These are phyloP conservation scores for Oncopeltus fasciatus DNA, from an alignment of 1,140 invertebrate species.

Conservation along the genomic window DNA sequence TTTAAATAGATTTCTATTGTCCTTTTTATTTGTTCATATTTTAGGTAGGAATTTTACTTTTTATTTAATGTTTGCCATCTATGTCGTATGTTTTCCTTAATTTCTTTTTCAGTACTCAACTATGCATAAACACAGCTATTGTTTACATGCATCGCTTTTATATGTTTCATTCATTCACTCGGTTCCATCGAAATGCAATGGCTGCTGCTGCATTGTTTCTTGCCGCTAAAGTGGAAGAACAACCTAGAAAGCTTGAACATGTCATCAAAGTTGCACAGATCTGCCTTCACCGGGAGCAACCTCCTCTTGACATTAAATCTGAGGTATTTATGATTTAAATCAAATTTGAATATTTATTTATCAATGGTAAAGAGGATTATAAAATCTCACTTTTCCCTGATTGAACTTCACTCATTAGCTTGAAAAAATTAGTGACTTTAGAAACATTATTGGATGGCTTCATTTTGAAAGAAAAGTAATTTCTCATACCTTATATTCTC, in stretches of 20 bases:
- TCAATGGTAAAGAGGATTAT: background rate
- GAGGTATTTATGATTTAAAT: slow-evolving; percentile 37
- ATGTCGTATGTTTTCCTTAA: slow-evolving; percentile 31
- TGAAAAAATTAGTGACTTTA: no score
- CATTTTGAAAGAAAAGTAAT: no score
- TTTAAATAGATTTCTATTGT: no score
- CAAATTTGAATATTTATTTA: background rate
- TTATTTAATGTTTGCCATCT: no score
- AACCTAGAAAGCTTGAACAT: slow-evolving; percentile 89
- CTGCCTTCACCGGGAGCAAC: slow-evolving; percentile 49
- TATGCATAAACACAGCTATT: slow-evolving; percentile 88
- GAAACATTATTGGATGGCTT: no score
- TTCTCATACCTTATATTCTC: no score
- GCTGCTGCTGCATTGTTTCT: slow-evolving; percentile 79
- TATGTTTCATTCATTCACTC: slow-evolving; percentile 79
- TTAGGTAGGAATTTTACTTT: no score
- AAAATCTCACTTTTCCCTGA: no score
- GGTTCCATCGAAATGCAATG: slow-evolving; percentile 69
- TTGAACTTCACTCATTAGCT: no score
- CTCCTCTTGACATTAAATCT: slow-evolving; percentile 49
- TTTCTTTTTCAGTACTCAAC: slow-evolving; percentile 51
- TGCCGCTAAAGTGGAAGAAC: slow-evolving; percentile 93
- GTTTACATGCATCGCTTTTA: slow-evolving; percentile 99
- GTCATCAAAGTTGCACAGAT: slow-evolving; percentile 81
- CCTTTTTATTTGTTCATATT: no score